These are phyloP conservation scores for Cyprinodon tularosa DNA, from an alignment of 2,113 vertebrate species.

Conservation along the genomic window DNA sequence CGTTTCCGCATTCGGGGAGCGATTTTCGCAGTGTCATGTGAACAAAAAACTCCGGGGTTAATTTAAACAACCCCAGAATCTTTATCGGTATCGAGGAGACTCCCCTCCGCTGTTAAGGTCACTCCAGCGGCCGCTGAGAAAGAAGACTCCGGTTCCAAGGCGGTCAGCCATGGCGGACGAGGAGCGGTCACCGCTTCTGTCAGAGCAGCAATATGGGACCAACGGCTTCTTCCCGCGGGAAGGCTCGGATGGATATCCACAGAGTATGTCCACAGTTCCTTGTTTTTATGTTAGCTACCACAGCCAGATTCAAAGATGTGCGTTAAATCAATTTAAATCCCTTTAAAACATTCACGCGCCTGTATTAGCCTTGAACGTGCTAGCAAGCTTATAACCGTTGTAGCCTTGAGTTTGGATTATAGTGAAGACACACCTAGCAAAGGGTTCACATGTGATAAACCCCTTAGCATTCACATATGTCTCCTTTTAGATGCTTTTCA, in stretches of 20 bases:
- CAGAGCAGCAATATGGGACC: slow-evolving; percentile 64
- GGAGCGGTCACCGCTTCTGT: slow-evolving; percentile 75
- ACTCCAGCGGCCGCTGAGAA: neutral
- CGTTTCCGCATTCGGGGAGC: slow-evolving; percentile 50
- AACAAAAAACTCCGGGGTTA: neutral
- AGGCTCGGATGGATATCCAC: slow-evolving; percentile 34
- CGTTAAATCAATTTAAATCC: accelerated
- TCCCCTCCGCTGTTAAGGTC: neutral
- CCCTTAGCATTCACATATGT: neutral
- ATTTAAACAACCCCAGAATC: neutral
- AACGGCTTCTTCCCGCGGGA: slow-evolving; percentile 61
- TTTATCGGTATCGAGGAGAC: neutral
- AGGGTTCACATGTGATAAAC: neutral
- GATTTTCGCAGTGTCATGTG: slow-evolving; percentile 54
- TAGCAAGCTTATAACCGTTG: slow-evolving; percentile 10
- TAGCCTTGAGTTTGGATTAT: neutral
- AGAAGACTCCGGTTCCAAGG: neutral
- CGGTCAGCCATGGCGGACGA: slow-evolving; percentile 66
- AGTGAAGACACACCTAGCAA: neutral
- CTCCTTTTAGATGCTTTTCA: too few species aligned
- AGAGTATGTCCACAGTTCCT: slow-evolving; percentile 44
- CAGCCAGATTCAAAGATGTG: neutral
- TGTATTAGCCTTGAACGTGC: neutral
- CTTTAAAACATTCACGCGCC: neutral
- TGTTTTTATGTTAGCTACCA: neutral